A percentile compares a stretch with the other conserved stretches of the same genome.
Evolutionary conservation across 2,113 vertebrate genomes (phyloP).

Genomic region (Podilymbus podiceps): DNA sequence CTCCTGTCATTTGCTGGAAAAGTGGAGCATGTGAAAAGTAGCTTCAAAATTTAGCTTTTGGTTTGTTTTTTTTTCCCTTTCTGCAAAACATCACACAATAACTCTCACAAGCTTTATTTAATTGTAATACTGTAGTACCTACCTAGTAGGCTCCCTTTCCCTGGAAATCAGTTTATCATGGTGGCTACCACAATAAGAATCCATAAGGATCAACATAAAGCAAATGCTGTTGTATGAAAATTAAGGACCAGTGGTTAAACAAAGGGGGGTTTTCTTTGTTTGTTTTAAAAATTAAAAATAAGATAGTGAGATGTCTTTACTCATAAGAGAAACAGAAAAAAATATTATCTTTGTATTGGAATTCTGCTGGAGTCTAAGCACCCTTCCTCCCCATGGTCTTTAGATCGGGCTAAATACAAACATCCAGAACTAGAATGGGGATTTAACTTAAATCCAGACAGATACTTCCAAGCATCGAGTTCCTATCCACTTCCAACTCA

Average conservation of each 20-base stretch:
- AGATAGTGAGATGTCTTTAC: not conserved
- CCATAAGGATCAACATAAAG: slow-evolving; percentile 17
- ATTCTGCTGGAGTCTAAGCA: not conserved
- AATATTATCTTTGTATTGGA: not conserved
- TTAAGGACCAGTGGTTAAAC: slow-evolving; percentile 1
- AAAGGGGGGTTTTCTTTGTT: not conserved
- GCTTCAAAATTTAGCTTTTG: not conserved
- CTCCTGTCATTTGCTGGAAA: not conserved
- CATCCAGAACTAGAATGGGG: not conserved
- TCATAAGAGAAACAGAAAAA: not conserved
- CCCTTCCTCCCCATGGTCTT: not conserved
- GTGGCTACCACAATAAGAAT: not conserved
- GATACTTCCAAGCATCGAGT: not conserved
- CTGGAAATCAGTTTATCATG: slow-evolving; percentile 13
- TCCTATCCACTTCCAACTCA: not conserved
- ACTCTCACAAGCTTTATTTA: slow-evolving; percentile 22
- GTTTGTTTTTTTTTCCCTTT: no score
- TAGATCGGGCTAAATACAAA: not conserved
- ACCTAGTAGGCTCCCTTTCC: not conserved
- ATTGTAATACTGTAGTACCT: not conserved
- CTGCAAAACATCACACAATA: not conserved
- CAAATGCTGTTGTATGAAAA: slow-evolving; percentile 2
- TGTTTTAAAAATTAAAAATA: not conserved
- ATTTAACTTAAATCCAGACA: not conserved
- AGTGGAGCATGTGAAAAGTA: not conserved